phyloP scores from a whole-genome alignment of 2,113 vertebrate genomes.

The Atlantisia rogersi region DNA sequence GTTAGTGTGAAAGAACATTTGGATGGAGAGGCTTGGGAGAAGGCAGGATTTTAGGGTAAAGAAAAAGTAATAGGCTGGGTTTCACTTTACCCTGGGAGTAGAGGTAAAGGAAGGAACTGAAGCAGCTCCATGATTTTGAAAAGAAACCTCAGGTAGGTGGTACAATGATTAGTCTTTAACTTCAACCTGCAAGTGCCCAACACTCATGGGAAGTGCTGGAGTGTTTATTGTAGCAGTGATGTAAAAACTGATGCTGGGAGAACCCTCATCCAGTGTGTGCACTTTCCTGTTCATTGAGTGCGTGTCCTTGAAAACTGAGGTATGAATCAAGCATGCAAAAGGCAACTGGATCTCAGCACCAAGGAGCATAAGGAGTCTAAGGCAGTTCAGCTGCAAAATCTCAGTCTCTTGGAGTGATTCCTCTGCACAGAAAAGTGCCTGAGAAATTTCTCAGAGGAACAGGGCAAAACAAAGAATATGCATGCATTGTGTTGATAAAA shows the following conservation, averaged over 20 bases:
- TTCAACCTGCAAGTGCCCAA: fast-evolving
- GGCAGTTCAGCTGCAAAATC: fast-evolving
- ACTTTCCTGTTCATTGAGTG: fast-evolving
- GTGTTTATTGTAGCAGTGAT: neutral
- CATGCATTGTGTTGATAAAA: neutral
- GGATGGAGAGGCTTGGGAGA: too few relatives aligned
- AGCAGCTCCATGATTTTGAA: neutral
- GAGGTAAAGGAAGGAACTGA: neutral
- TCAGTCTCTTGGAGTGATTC: neutral
- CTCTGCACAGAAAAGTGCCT: neutral
- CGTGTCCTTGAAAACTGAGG: neutral
- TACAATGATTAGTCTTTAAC: neutral
- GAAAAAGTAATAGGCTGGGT: fast-evolving
- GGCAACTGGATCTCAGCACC: neutral
- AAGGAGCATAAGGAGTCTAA: neutral
- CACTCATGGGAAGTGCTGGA: fast-evolving
- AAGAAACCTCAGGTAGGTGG: neutral
- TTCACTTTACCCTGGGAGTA: neutral
- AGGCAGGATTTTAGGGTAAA: neutral
- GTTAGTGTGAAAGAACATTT: neutral
- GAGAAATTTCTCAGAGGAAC: neutral
- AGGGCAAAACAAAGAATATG: fast-evolving
- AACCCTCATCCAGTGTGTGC: fast-evolving
- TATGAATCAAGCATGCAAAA: neutral
- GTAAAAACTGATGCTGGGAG: neutral